These are phyloP conservation scores for Myiopsitta monachus DNA, from an alignment of 2,113 vertebrate species.

Conservation along the genomic window DNA sequence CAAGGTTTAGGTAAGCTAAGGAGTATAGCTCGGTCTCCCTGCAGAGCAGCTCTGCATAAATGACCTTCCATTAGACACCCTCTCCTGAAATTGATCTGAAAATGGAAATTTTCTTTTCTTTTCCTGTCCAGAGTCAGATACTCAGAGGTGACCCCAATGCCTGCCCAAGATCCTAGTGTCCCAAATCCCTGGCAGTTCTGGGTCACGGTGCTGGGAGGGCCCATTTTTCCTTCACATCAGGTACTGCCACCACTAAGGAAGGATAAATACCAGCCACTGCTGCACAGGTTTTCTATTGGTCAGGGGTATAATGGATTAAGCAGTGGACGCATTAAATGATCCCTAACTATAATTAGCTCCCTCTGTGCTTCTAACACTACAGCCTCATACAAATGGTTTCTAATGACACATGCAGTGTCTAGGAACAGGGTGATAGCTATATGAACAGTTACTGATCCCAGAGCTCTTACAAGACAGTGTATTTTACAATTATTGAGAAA, in stretches of 20 bases:
- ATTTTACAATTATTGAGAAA: conserved; percentile 36
- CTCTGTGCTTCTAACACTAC: conserved; percentile 36
- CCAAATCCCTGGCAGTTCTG: neutral
- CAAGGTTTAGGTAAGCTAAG: neutral
- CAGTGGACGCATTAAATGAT: conserved; percentile 52
- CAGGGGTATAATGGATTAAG: conserved; percentile 36
- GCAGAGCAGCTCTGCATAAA: neutral
- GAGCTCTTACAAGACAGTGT: neutral
- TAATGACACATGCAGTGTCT: conserved; percentile 51
- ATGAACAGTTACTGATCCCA: conserved; percentile 37
- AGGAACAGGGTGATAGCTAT: conserved; percentile 37
- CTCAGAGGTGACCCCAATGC: neutral
- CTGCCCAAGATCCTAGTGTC: neutral
- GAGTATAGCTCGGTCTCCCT: neutral
- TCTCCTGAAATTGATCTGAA: neutral
- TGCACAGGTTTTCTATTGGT: conserved; percentile 28
- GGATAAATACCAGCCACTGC: neutral
- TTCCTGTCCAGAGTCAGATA: neutral
- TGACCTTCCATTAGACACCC: neutral
- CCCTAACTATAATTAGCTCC: conserved; percentile 59
- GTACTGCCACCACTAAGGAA: neutral
- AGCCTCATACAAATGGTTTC: conserved; percentile 49
- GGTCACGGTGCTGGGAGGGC: rapidly evolving
- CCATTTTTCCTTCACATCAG: neutral
- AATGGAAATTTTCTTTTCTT: neutral